Base-by-base conservation (phyloP, 2,113 vertebrate species). In the Muntiacus reevesi region DNA sequence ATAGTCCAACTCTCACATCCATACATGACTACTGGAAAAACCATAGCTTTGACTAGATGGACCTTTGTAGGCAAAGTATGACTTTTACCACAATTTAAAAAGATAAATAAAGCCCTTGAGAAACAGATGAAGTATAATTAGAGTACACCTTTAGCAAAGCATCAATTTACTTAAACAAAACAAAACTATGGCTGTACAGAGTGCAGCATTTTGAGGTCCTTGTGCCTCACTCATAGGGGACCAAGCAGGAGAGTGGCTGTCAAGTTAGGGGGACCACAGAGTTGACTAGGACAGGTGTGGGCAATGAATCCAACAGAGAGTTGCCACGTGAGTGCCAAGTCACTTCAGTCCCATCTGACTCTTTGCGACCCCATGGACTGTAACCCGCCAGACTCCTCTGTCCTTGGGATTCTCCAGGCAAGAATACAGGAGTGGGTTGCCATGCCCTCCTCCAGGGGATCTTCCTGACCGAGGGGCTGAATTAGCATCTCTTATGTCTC, bases 121-220 rank as follows among this genome's bases (percentile, higher is more conserved):
- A 76, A 43, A 76, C 23, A 43, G 19, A 40, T 43, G 40, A 76
- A 43, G 27, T 76, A 43, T 27, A 76, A 76, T 43, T 76, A 76
- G 71, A 27, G 40, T 43, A 76, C 12, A 76, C 6, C 3, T 76
- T 43, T 76, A 76, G 40, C 12, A 43, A 76, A 76, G 40, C 12
- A 76, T 43, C 40, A 27, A 76, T 40, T 76, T 27, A 76, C 71
- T 76, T 27, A 23, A 71, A 23, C 23, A n/a, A 71, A 10, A 12
- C 5, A 36, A 5, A 21, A 36, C 4, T 3, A 1, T 7, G 4
- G 11, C n/a, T 30, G 15, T 55, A 8, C 33, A 17, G 14, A 67
- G 27, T 7, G 2, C 40, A 76, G 30, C 33, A n/a, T 54, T 71
- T n/a, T 82, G 60, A 55, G 60, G 40, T 27, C 25, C 4, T 87